Conservation (phyloP, 2,113 vertebrate species). For the Lepisosteus osseus region DNA sequence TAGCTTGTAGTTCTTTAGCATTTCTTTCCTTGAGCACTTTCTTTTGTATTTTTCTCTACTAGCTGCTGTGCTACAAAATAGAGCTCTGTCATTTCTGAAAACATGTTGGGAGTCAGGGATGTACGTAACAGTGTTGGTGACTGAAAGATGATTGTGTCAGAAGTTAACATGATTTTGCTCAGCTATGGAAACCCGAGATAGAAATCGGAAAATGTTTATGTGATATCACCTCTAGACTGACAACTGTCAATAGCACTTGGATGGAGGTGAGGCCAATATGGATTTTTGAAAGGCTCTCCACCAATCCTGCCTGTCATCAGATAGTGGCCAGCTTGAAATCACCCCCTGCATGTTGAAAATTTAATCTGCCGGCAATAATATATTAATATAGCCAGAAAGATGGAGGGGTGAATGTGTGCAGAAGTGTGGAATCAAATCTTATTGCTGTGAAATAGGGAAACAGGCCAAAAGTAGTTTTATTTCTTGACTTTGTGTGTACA, state of each 20-base stretch:
- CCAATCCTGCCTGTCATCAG: conserved; percentile 60
- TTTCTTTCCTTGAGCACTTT: not conserved
- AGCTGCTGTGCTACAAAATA: not conserved
- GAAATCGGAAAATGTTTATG: conserved; percentile 77
- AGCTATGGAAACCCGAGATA: conserved; percentile 73
- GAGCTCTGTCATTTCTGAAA: conserved; percentile 28
- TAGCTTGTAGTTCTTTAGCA: not conserved
- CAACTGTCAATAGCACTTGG: conserved; percentile 71
- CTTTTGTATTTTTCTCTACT: not conserved
- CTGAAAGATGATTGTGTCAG: conserved; percentile 64
- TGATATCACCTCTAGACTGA: conserved; percentile 74
- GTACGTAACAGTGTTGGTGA: conserved; percentile 52
- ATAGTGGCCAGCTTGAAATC: conserved; percentile 69
- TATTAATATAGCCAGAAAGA: conserved; percentile 34
- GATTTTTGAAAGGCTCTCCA: conserved; percentile 67
- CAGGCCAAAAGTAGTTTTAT: too few relatives aligned
- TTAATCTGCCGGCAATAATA: conserved; percentile 36
- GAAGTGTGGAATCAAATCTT: conserved; percentile 17
- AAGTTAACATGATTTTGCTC: conserved; percentile 78
- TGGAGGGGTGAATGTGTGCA: conserved; percentile 2
- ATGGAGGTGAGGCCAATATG: conserved; percentile 67
- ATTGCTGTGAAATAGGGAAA: not conserved
- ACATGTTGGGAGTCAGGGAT: conserved; percentile 46
- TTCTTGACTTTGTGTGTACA: too few relatives aligned
- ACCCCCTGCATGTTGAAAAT: conserved; percentile 49